Base-by-base conservation (phyloP, 2,797 vertebrate species). In the Crocodylus rhombifer region DNA sequence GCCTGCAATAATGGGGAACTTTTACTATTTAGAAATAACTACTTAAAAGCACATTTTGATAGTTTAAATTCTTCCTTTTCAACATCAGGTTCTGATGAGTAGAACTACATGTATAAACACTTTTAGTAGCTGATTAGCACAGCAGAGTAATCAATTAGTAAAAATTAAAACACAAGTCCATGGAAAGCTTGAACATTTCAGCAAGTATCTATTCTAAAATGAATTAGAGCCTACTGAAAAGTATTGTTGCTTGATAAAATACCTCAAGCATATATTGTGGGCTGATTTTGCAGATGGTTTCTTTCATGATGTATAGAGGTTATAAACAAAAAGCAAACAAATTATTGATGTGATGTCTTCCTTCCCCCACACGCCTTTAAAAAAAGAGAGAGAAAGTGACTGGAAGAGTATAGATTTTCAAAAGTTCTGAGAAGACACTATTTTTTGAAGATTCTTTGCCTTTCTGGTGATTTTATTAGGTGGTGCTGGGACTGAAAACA, bases 391-490 rank as follows among this genome's bases (percentile, higher is more conserved):
- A 42, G 42, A 51, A 51, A 51, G 42, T 10, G 42, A 51, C 42
- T 51, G 42, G 42, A 60, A 23, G 13, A 84, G 21, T 51, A 18
- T 78, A 78, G 36, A 25, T 25, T n/a, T 4, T 61, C 30, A 84
- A 12, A 18, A 4, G 7, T 92, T 75, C 60, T 71, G 25, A 86
- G 51, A 73, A 86, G 7, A 80, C 20, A 4, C 0, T 91, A 57
- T 83, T 93, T 90, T 74, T 58, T 86, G 61, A 82, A 20, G 26
- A n/a, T 73, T 84, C 7, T 33, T 86, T 95, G 51, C 65, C 67
- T 2, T 92, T 80, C 60, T 85, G 51, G n/a, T 14, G 51, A 77
- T 94, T 93, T 95, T 92, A 60, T n/a, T 90, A 77, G 77, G 55
- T 89, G 3, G 0, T 64, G 56, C 18, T 56, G 5, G 79, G 58